These are phyloP conservation scores for Cydia pomonella DNA, from an alignment of 1,140 invertebrate species.

Conservation along the genomic window DNA sequence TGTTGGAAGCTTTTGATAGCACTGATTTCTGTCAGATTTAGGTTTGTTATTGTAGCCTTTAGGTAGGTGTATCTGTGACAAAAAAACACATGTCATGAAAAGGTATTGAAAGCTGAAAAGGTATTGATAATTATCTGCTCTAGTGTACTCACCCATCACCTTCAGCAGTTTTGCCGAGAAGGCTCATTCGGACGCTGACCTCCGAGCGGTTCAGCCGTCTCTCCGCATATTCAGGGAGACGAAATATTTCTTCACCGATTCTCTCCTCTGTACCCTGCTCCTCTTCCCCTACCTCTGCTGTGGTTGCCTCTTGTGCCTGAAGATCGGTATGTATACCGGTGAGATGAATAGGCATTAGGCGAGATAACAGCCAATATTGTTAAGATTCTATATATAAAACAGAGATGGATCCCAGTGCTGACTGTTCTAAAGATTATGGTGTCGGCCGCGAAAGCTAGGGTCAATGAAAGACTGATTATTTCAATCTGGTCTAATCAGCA, in stretches of 20 bases:
- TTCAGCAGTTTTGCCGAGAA: slow-evolving; percentile 69
- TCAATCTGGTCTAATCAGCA: too few species aligned
- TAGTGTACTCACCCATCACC: slow-evolving; percentile 61
- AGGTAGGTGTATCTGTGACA: slow-evolving; percentile 73
- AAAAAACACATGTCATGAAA: slow-evolving; percentile 31
- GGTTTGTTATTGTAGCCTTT: slow-evolving; percentile 66
- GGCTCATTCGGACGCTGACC: slow-evolving; percentile 61
- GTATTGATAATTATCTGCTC: too few species aligned
- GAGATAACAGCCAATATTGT: neutral
- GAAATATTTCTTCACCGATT: slow-evolving; percentile 36
- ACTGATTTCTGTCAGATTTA: slow-evolving; percentile 76
- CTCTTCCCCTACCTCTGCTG: neutral
- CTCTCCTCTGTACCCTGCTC: slow-evolving; percentile 13
- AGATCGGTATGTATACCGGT: neutral
- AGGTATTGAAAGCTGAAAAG: too few species aligned
- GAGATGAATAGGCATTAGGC: neutral
- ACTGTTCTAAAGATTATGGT: too few species aligned
- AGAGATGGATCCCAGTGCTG: too few species aligned
- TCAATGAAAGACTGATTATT: too few species aligned
- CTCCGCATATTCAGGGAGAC: slow-evolving; percentile 36
- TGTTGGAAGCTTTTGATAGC: slow-evolving; percentile 77
- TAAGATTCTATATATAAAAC: too few species aligned
- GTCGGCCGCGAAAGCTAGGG: too few species aligned
- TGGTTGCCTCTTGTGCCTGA: neutral
- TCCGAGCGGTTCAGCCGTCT: slow-evolving; percentile 58